Evolutionary conservation across 2,797 vertebrate genomes (phyloP).

Genomic region (Gallinago nigripennis): DNA sequence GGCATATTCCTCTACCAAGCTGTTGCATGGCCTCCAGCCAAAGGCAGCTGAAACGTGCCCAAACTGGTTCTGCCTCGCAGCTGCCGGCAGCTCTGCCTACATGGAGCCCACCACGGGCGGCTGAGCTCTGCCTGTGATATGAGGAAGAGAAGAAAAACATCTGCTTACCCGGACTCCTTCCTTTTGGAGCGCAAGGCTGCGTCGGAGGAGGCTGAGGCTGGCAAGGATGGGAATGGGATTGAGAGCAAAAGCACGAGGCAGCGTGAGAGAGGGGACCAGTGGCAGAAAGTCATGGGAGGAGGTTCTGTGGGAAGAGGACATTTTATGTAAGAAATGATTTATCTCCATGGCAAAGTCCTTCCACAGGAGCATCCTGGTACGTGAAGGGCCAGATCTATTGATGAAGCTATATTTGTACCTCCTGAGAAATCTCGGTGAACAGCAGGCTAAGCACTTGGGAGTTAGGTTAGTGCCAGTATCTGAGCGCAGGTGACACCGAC

Average conservation of each 20-base stretch:
- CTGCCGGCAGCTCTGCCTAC: slow-evolving; percentile 26
- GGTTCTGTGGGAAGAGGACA: not conserved
- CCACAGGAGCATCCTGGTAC: not conserved
- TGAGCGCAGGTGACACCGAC: not conserved
- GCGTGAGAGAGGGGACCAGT: accelerated
- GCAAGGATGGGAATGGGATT: not conserved
- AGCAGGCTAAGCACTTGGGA: not conserved
- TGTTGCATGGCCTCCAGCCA: not conserved
- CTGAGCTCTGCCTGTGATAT: not conserved
- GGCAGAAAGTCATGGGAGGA: not conserved
- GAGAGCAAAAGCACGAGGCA: accelerated
- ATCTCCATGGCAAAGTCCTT: not conserved
- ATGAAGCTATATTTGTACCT: not conserved
- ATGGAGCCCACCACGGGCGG: not conserved
- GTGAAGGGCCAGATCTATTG: not conserved
- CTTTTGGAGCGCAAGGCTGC: not conserved
- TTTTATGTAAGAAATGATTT: not conserved
- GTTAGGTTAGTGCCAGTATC: not conserved
- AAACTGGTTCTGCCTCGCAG: not conserved
- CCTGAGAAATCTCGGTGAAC: not conserved
- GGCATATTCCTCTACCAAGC: not conserved
- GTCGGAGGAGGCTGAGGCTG: not conserved
- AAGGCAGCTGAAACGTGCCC: not conserved
- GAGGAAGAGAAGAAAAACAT: not conserved
- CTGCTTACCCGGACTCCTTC: not conserved